Base-by-base conservation (phyloP, 2,888 invertebrate genomes). In the Scrobipalpa atriplicella region DNA sequence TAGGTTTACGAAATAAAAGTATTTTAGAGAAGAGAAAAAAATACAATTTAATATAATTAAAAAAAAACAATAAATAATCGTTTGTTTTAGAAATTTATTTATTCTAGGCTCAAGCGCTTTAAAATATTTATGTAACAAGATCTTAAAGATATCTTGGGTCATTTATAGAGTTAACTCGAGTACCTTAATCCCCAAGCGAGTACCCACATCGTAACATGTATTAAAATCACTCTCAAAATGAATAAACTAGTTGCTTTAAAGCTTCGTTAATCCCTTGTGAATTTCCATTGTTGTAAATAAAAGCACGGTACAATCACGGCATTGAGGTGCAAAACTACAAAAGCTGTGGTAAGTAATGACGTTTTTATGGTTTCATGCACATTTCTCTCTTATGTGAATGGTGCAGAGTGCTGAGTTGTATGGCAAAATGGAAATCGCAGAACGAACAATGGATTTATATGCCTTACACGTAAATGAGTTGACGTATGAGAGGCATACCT, bases 241-340 rank as follows among this genome's bases (percentile, higher is more conserved):
- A 36, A 58, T 58, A 58, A 58, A 58, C 38, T 16, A 58, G 19
- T 16, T 36, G 36, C 36, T 58, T 56, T 38, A 38, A 58, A 36
- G 58, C 29, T 16, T 58, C 38, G 58, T 29, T 9, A 16, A 58
- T 58, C 58, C 38, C 38, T 10, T 58, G n/a, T 58, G 58, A 38
- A 38, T 58, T 58, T 16, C 36, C 36, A 58, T 58, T 58, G 38
- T 29, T 38, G 58, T 58, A 58, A 58, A 58, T 38, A 63, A 63
- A 63, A 19, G 38, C 63, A 62, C 61, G 10, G 41, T 18, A 62
- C 41, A 41, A 62, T 38, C 38, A 39, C n/a, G 47, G 51, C 38
- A 63, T 52, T 63, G 63, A 52, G 18, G 52, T 36, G 63, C 63
- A 63, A 38, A 52, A 63, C 62, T 63, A 63, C 63, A 63, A 63